Conservation (phyloP, 2,797 vertebrate genomes). For the Premnoplex brunnescens region DNA sequence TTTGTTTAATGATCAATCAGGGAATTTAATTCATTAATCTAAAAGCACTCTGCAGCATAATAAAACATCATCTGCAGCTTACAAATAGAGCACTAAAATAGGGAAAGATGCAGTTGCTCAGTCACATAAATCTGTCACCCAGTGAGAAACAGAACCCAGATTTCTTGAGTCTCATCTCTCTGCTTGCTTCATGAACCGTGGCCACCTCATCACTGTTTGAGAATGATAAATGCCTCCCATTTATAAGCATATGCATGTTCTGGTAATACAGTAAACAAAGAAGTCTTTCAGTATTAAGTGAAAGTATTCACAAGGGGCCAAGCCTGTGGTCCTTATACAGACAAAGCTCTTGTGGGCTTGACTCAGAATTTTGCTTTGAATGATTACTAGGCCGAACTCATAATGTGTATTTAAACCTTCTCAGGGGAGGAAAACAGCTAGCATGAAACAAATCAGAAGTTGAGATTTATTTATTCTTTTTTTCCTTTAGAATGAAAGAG, state of each 20-base stretch:
- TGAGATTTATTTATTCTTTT: not conserved
- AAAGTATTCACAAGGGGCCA: conserved; percentile 41
- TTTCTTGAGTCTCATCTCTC: conserved; percentile 47
- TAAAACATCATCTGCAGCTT: conserved; percentile 5
- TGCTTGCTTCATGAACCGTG: conserved; percentile 29
- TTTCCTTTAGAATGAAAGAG: not conserved
- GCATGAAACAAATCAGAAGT: not conserved
- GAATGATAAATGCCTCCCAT: conserved; percentile 55
- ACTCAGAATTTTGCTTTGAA: conserved; percentile 24
- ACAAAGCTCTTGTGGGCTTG: conserved; percentile 28
- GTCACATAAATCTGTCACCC: not conserved
- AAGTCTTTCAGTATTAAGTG: conserved; percentile 52
- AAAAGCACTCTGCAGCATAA: not conserved
- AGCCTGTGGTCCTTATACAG: conserved; percentile 20
- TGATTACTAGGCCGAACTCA: not conserved
- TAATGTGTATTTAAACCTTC: conserved; percentile 38
- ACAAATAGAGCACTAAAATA: not conserved
- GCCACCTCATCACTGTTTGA: conserved; percentile 39
- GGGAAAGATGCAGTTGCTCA: not conserved
- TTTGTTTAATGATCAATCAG: conserved; percentile 40
- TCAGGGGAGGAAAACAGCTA: conserved; percentile 6
- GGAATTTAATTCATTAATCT: conserved; percentile 41
- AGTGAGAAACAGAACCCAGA: not conserved
- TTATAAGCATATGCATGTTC: conserved; percentile 33
- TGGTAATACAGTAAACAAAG: conserved; percentile 58